phyloP scores from a whole-genome alignment of 2,888 invertebrate genomes.

The Chymomyza caudatula region DNA sequence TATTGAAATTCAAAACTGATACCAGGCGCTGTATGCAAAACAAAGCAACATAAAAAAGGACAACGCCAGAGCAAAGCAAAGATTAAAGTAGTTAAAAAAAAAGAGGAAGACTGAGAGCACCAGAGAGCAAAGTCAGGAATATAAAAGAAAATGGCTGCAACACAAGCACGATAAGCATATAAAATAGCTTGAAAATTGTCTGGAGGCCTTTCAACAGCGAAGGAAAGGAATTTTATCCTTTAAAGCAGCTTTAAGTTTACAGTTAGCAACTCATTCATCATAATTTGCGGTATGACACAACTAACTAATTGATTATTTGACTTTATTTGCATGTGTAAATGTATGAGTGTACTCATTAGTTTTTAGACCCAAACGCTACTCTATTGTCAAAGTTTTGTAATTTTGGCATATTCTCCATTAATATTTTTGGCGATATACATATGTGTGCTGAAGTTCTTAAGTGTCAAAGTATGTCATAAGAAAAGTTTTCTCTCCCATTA shows the following conservation, averaged over 20 bases:
- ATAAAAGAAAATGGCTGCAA: slow-evolving; percentile 1
- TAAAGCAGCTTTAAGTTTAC: slow-evolving; percentile 16
- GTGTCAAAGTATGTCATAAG: neutral
- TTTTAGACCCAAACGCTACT: neutral
- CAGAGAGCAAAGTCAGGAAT: neutral
- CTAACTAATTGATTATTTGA: slow-evolving; percentile 30
- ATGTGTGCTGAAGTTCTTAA: neutral
- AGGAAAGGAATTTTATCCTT: slow-evolving; percentile 6
- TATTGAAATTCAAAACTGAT: slow-evolving; percentile 53
- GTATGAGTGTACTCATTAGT: neutral
- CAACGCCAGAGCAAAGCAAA: neutral
- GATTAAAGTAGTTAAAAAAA: slow-evolving; percentile 24
- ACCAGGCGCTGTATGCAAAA: slow-evolving; percentile 53
- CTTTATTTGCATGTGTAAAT: slow-evolving; percentile 10
- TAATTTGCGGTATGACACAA: slow-evolving; percentile 23
- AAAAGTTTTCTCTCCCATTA: neutral
- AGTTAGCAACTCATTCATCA: slow-evolving; percentile 34
- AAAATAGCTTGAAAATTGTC: neutral
- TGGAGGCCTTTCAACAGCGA: neutral
- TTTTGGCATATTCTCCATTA: neutral
- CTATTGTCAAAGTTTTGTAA: neutral
- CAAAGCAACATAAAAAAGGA: slow-evolving; percentile 4
- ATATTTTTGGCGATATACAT: neutral
- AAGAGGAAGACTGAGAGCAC: neutral
- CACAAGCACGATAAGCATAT: slow-evolving; percentile 15